phyloP scores from a whole-genome alignment of 53 echinoderm and acorn worm species.

The Antedon mediterranea region DNA sequence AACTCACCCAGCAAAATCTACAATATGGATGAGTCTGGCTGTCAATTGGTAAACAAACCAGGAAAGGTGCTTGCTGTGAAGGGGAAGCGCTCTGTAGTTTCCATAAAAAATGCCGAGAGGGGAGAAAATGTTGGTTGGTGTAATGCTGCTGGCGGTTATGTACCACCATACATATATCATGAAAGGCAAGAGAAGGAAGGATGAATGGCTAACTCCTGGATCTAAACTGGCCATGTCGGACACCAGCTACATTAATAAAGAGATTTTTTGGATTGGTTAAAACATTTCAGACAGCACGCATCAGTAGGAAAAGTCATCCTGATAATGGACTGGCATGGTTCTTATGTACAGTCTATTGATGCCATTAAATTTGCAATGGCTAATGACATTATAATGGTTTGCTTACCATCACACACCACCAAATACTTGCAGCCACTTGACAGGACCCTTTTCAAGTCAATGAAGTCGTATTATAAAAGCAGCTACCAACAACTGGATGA shows the following conservation, averaged over 20 bases:
- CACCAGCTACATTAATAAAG: constrained; percentile 32
- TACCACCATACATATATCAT: constrained; percentile 28
- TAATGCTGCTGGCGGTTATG: constrained; percentile 23
- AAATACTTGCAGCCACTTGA: constrained; percentile 41
- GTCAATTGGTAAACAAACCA: constrained; percentile 17
- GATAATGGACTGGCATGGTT: constrained; percentile 33
- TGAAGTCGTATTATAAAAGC: constrained; percentile 17
- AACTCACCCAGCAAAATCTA: constrained; percentile 14
- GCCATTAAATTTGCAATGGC: constrained; percentile 19
- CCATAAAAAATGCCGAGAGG: background rate
- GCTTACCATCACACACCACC: constrained; percentile 27
- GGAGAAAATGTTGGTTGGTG: constrained; percentile 33
- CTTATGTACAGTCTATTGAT: constrained; percentile 13
- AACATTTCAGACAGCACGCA: constrained; percentile 30
- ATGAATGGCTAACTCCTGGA: constrained; percentile 27
- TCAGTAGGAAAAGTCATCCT: constrained; percentile 29
- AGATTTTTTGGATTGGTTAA: constrained; percentile 14
- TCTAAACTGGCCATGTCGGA: constrained; percentile 36
- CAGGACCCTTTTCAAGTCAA: constrained; percentile 25
- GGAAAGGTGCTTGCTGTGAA: constrained; percentile 20
- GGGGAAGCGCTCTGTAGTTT: constrained; percentile 13
- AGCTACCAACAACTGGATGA: constrained; percentile 10
- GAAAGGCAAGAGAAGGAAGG: constrained; percentile 30
- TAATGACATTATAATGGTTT: constrained; percentile 14
- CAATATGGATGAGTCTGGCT: constrained; percentile 38